Conservation (phyloP, 2,113 vertebrate genomes). For the Forbesichthys agassizii region DNA sequence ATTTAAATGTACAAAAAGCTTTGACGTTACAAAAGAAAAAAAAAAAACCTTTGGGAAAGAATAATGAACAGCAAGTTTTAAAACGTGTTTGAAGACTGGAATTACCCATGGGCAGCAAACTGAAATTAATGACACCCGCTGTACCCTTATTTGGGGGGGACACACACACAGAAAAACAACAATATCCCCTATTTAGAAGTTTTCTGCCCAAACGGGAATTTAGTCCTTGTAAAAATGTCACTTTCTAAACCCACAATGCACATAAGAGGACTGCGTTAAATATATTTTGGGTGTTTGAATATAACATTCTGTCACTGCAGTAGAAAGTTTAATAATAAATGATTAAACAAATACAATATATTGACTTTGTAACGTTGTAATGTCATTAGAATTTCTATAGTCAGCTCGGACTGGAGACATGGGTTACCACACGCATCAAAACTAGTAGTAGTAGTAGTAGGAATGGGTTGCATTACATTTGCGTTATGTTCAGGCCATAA, state of each 20-base stretch:
- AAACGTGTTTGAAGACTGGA: conserved; percentile 52
- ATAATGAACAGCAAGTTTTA: conserved; percentile 17
- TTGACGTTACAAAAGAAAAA: too few species aligned
- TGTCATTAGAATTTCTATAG: too few species aligned
- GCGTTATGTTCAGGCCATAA: too few species aligned
- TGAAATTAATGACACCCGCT: conserved; percentile 42
- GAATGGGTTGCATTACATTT: too few species aligned
- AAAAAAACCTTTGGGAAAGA: too few species aligned
- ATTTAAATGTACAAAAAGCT: too few species aligned
- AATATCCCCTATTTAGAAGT: conserved; percentile 45
- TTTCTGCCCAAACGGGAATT: conserved; percentile 64
- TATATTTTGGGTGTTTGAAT: conserved; percentile 71
- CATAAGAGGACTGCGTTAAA: conserved; percentile 67
- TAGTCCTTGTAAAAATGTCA: conserved; percentile 68
- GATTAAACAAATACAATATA: too few species aligned
- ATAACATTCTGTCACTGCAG: conserved; percentile 62
- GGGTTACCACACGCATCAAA: too few species aligned
- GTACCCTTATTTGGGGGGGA: background rate
- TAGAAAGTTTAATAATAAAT: too few species aligned
- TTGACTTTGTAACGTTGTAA: too few species aligned
- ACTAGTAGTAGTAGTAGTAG: too few species aligned
- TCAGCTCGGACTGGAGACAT: too few species aligned
- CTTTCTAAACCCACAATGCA: conserved; percentile 61
- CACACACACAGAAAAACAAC: background rate
- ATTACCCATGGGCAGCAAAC: conserved; percentile 26